These are phyloP conservation scores for Lontra canadensis DNA, from an alignment of 2,113 vertebrate species.

Conservation along the genomic window DNA sequence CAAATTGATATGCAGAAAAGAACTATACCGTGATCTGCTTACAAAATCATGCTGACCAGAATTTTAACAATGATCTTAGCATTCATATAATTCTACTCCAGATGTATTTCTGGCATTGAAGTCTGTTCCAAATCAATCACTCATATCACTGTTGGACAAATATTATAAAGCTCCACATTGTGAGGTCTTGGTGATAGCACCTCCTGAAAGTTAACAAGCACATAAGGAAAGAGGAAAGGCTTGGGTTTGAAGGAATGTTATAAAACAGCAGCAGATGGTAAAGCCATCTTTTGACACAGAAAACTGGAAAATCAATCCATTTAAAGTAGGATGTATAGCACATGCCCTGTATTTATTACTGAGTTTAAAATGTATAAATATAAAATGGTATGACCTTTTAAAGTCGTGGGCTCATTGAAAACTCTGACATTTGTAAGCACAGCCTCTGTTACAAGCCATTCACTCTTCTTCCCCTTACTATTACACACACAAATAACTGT, in stretches of 20 bases:
- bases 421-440: conserved; percentile 50
- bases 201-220: conserved; percentile 12
- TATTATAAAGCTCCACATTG: background rate
- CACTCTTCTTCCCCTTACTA: conserved; percentile 50
- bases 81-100: conserved; percentile 25
- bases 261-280: conserved; percentile 53
- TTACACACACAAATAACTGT: conserved; percentile 58
- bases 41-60: background rate
- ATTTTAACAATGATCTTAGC: conserved; percentile 36
- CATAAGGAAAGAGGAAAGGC: background rate
- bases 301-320: conserved; percentile 58
- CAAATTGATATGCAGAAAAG: background rate
- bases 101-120: conserved; percentile 25
- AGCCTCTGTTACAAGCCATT: conserved; percentile 59
- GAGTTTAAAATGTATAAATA: conserved; percentile 44
- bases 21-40: background rate
- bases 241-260: background rate
- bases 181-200: background rate
- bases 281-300: conserved; percentile 48
- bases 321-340: conserved; percentile 53
- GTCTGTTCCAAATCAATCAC: background rate
- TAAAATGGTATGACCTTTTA: conserved; percentile 53
- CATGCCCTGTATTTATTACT: conserved; percentile 38
- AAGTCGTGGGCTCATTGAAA: conserved; percentile 45
- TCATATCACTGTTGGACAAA: background rate